These are phyloP conservation scores for Calypte anna DNA, from an alignment of 2,113 vertebrate genomes.

Conservation along the genomic window DNA sequence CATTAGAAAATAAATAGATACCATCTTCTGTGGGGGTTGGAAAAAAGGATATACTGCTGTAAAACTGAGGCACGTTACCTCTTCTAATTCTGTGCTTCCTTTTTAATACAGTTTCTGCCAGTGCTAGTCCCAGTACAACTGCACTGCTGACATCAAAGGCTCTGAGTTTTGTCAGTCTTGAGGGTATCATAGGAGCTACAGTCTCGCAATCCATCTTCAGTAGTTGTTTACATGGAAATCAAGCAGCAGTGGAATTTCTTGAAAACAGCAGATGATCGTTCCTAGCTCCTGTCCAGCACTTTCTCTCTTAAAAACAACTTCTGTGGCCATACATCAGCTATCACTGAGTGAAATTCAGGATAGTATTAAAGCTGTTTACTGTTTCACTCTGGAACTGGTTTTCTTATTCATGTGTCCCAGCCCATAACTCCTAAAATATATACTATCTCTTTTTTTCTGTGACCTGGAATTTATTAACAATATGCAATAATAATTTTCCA, in stretches of 20 bases:
- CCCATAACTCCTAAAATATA: not conserved
- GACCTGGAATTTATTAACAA: slow-evolving; percentile 26
- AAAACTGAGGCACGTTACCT: not conserved
- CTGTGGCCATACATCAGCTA: not conserved
- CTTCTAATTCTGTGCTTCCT: not conserved
- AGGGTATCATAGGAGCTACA: not conserved
- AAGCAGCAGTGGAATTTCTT: slow-evolving; percentile 22
- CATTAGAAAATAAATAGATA: not conserved
- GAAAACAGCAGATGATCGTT: not conserved
- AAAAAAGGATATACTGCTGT: not conserved
- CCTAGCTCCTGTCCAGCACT: not conserved
- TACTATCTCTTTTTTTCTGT: not conserved
- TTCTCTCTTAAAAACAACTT: slow-evolving; percentile 34
- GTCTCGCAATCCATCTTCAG: not conserved
- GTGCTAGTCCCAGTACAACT: not conserved
- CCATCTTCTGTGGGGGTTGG: not conserved
- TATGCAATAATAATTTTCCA: slow-evolving; percentile 42
- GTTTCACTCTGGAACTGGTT: not conserved
- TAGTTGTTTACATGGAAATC: slow-evolving; percentile 27
- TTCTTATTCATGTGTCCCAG: not conserved
- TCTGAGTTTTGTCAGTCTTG: not conserved
- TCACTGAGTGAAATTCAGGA: not conserved
- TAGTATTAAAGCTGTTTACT: slow-evolving; percentile 22
- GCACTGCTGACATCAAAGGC: not conserved
- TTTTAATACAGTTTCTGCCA: not conserved